phyloP scores from a whole-genome alignment of 2,113 vertebrate species.

The Pelodiscus sinensis region DNA sequence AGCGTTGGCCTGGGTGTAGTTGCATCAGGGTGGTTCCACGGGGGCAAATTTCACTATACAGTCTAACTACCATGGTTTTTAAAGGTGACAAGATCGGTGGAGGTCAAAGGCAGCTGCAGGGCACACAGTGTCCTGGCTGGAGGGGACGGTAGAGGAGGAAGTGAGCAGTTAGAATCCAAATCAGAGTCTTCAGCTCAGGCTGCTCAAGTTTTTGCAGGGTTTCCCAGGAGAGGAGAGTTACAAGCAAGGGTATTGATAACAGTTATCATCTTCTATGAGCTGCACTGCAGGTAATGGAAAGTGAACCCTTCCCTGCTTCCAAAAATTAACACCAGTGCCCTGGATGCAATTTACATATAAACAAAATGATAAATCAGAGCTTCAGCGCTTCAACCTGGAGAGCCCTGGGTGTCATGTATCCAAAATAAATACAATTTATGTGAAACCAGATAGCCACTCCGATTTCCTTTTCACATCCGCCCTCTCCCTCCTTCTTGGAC shows the following conservation, averaged over 20 bases:
- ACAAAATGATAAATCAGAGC: background rate
- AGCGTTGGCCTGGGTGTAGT: background rate
- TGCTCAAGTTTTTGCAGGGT: background rate
- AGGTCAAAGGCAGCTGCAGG: background rate
- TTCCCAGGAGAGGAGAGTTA: background rate
- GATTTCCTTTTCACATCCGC: background rate
- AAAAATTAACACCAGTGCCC: background rate
- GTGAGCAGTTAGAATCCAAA: background rate
- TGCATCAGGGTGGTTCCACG: background rate
- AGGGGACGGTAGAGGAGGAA: background rate
- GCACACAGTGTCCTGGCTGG: accelerated
- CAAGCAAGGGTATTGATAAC: background rate
- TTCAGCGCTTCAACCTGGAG: background rate
- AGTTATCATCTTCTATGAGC: background rate
- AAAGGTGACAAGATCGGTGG: background rate
- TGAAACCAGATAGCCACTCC: background rate
- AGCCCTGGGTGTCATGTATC: background rate
- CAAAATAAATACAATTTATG: background rate
- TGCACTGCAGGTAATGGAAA: background rate
- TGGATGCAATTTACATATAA: background rate
- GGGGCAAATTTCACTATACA: background rate
- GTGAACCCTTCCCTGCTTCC: background rate
- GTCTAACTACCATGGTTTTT: background rate
- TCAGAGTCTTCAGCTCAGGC: background rate
- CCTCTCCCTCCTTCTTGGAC: background rate